Evolutionary conservation across 2,113 vertebrate species (phyloP).

Genomic region (Sardina pilchardus): DNA sequence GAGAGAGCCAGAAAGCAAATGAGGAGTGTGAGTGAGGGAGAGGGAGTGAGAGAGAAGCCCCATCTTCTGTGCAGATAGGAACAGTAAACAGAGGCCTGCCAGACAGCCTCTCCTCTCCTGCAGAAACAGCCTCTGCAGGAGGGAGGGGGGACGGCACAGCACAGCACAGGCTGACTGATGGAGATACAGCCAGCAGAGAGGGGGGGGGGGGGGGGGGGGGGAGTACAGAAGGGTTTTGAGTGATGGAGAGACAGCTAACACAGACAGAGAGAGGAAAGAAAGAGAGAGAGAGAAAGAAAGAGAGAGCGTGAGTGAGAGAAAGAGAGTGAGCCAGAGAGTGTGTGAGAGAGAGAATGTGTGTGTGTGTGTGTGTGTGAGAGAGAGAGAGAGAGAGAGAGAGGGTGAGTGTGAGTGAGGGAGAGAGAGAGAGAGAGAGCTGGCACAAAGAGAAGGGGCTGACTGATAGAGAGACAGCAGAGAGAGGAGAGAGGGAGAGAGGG

Average conservation of each 20-base stretch:
- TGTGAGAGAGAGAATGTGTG: conserved; percentile 14
- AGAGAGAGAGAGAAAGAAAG: conserved; percentile 33
- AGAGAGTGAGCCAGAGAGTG: background rate
- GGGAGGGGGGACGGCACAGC: background rate
- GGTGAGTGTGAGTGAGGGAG: background rate
- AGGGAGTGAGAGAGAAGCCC: conserved; percentile 21
- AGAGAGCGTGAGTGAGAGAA: conserved; percentile 39
- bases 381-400: conserved; percentile 43
- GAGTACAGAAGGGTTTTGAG: background rate
- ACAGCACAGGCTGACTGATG: background rate
- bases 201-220: background rate
- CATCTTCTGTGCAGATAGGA: background rate
- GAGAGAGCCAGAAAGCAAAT: background rate
- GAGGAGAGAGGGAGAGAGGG: background rate
- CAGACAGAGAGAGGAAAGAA: background rate
- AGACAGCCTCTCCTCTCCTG: conserved; percentile 8
- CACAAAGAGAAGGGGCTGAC: too few species aligned
- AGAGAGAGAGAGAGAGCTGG: background rate
- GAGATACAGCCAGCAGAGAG: background rate
- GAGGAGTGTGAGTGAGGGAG: background rate
- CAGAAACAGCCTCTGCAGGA: background rate
- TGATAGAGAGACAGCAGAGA: background rate
- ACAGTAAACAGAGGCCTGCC: conserved; percentile 43
- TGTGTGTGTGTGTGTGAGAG: too few species aligned
- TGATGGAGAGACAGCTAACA: background rate